These are phyloP conservation scores for Trissolcus basalis DNA, from an alignment of 1,140 invertebrate species.

Conservation along the genomic window DNA sequence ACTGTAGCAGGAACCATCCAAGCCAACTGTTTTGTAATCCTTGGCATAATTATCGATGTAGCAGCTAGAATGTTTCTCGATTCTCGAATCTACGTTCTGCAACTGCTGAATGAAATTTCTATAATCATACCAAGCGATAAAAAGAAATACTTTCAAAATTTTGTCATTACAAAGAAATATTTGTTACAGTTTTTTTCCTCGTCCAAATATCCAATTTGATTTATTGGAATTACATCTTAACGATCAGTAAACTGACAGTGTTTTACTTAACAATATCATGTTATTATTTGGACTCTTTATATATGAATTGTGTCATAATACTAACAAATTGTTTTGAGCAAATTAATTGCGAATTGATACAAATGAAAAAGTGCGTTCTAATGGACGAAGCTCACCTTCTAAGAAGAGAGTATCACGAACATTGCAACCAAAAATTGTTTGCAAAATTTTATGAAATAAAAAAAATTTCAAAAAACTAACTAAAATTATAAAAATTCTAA, in stretches of 20 bases:
- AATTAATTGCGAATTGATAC: slow-evolving; percentile 27
- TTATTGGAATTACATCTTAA: neutral
- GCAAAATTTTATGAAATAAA: slow-evolving; percentile 39
- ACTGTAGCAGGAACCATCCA: slow-evolving; percentile 39
- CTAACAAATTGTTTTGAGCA: slow-evolving; percentile 39
- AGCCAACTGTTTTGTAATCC: slow-evolving; percentile 32
- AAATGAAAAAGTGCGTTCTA: slow-evolving; percentile 32
- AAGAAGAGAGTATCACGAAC: slow-evolving; percentile 36
- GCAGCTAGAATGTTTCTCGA: slow-evolving; percentile 18
- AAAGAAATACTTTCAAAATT: slow-evolving; percentile 26
- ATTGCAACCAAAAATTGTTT: slow-evolving; percentile 33
- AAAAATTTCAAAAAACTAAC: slow-evolving; percentile 35
- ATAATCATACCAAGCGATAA: slow-evolving; percentile 26
- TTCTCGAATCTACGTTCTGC: slow-evolving; percentile 20
- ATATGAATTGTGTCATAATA: slow-evolving; percentile 40
- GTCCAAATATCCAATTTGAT: slow-evolving; percentile 29
- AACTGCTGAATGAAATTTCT: slow-evolving; percentile 35
- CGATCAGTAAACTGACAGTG: slow-evolving; percentile 4
- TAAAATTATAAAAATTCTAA: slow-evolving; percentile 27
- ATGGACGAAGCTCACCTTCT: slow-evolving; percentile 39
- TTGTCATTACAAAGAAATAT: slow-evolving; percentile 31
- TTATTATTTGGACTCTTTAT: slow-evolving; percentile 32
- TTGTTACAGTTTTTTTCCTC: slow-evolving; percentile 24
- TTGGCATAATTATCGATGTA: slow-evolving; percentile 26
- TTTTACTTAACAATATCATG: slow-evolving; percentile 10